These are phyloP conservation scores for Pandemis cinnamomeana DNA, from an alignment of 2,888 invertebrate genomes.

Conservation along the genomic window DNA sequence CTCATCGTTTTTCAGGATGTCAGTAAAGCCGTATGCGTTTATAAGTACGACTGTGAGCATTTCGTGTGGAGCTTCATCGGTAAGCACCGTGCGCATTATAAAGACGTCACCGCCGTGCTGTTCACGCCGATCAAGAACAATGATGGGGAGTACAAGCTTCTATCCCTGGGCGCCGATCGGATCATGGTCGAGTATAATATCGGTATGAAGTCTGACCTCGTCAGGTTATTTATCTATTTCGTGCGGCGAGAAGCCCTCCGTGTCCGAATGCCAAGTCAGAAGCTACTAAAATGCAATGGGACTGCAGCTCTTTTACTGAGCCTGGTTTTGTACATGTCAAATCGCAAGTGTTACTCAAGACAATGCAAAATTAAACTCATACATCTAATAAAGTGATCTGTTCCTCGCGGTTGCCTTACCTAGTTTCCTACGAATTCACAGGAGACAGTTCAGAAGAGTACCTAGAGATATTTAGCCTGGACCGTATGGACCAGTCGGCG, in stretches of 20 bases:
- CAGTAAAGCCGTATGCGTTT: constrained; percentile 79
- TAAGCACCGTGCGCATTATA: constrained; percentile 86
- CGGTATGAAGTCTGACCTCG: constrained; percentile 1
- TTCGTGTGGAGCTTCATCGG: constrained; percentile 83
- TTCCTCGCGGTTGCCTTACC: too few species aligned
- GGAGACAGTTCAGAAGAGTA: constrained; percentile 70
- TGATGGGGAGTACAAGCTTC: constrained; percentile 72
- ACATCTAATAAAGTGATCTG: too few species aligned
- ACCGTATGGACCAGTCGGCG: constrained; percentile 86
- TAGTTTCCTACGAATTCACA: not conserved
- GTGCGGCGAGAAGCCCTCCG: not conserved
- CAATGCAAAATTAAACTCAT: too few species aligned
- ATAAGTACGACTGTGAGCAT: constrained; percentile 66
- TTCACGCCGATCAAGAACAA: constrained; percentile 76
- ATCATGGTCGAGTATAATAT: constrained; percentile 86
- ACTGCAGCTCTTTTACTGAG: too few species aligned
- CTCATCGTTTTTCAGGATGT: constrained; percentile 73
- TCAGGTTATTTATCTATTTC: not conserved
- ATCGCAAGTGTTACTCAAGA: too few species aligned
- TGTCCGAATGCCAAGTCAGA: too few species aligned
- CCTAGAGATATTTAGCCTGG: constrained; percentile 73
- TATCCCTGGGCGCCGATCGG: constrained; percentile 85
- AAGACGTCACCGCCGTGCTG: constrained; percentile 81
- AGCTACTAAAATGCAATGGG: too few species aligned
- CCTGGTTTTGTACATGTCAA: too few species aligned